Percentiles rank a stretch among this genome's conserved stretches.
phyloP scores from a whole-genome alignment of 2,113 vertebrate species.

The Amazona guildingii region DNA sequence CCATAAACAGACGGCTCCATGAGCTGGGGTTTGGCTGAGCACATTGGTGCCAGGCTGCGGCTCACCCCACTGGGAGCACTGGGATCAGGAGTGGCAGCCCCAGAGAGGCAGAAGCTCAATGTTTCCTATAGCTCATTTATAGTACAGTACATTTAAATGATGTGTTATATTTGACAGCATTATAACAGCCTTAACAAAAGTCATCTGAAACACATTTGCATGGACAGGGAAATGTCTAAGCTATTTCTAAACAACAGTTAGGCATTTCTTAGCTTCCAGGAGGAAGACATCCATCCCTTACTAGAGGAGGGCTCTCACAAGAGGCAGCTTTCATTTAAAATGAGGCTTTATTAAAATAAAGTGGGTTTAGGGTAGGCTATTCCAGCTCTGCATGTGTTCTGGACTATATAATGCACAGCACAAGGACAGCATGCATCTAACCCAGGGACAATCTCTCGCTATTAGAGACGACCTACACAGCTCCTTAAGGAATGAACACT shows the following conservation, averaged over 20 bases:
- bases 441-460: background rate
- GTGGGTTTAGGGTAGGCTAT: background rate
- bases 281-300: background rate
- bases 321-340: background rate
- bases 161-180: background rate
- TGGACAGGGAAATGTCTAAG: background rate
- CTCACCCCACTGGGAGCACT: background rate
- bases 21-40: background rate
- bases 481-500: background rate
- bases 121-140: background rate
- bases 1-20: background rate
- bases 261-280: background rate
- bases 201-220: fast-evolving
- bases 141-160: background rate
- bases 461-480: background rate
- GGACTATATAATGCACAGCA: fast-evolving
- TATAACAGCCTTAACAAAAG: background rate
- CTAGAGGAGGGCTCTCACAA: background rate
- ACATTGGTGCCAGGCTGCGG: background rate
- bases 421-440: background rate
- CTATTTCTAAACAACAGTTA: background rate
- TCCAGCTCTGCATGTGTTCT: fast-evolving
- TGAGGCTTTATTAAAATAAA: background rate
- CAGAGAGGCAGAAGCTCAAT: background rate
- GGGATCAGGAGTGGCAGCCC: background rate